Base-by-base conservation (phyloP, 2,797 vertebrate genomes). In the Huso huso region DNA sequence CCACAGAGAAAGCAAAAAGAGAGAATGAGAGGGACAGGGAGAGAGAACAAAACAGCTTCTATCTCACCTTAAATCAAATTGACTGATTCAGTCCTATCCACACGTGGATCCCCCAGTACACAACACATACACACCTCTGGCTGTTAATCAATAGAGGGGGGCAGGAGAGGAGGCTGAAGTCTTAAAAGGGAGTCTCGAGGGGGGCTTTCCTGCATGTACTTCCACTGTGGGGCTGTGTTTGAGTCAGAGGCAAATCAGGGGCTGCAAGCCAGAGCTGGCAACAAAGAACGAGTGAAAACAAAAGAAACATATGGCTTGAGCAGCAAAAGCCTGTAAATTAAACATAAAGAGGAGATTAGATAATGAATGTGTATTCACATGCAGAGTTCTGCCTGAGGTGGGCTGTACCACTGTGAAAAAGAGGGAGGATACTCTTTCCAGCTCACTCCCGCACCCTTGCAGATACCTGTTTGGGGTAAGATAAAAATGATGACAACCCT, bases 311-410 rank as follows among this genome's bases (percentile, higher is more conserved):
- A 91, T 88, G 90, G 92, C 84, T 84, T 76, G 82, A 88, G 86
- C 85, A 83, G 86, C 84, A 79, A 81, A 71, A 86, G 88, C 87
- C 85, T 90, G 91, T 93, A 93, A 93, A 93, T 93, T 92, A 91
- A 92, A 89, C 90, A 94, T 91, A 88, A 90, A 90, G 87, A 73
- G 83, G 86, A 90, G 87, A 92, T 92, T 91, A 93, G 90, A 91
- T 92, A 92, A 92, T 93, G 89, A 89, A 89, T 87, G 86, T 88
- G 87, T 82, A 83, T 85, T 88, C 80, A 80, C 81, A 86, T 83
- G 83, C 87, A 84, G 79, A 77, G 78, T 70, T 72, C 78, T 84
- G 77, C 73, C 79, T 72, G 77, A 70, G 81, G 84, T 65, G 66
- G 83, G 73, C 75, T 68, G 69, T 74, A 85, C 77, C 83, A 79